Base-by-base conservation (phyloP, 2,797 vertebrate species). In the Crenichthys baileyi region DNA sequence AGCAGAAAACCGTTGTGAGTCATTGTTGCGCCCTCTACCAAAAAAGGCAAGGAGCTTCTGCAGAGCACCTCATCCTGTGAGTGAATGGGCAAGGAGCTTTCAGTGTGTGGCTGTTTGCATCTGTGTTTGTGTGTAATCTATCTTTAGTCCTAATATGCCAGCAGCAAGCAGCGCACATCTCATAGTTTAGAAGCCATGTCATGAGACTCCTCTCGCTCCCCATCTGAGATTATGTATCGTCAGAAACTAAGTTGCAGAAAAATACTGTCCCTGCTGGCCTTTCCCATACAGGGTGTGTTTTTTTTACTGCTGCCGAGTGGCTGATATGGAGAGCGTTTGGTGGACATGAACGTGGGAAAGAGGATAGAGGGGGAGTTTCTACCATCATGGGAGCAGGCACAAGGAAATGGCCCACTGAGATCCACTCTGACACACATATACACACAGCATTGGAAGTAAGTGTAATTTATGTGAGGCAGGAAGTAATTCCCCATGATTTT, bases 281-380 rank as follows among this genome's bases (percentile, higher is more conserved):
- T 94, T 94, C 92, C 84, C 94, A 94, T 90, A 91, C 73, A 70
- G 83, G 61, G n/a, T 81, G 75, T 92, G 89, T 91, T 92, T 72
- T 93, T 93, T 91, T 91, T 90, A 88, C 74, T 87, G 72, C 80
- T 84, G 82, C 79, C 85, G 85, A 82, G 67, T n/a, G 79, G 73
- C 79, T 83, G 82, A 87, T 83, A 73, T 41, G 78, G 83, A 78
- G 87, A 83, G 77, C 72, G 68, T 78, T 89, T 81, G 81, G 78
- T 83, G 39, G n/a, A 87, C 20, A 50, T 74, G 84, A 85, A 95
- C 92, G 90, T 96, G 95, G 95, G 95, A 95, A 96, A 88, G 84
- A 92, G 91, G 87, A 93, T 87, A 83, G 90, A 93, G 91, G 93
- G 91, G 94, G 93, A 84, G 88, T 93, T 81, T 79, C 76, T 88